Conservation (phyloP, 2,113 vertebrate species). For the Lagopus muta region DNA sequence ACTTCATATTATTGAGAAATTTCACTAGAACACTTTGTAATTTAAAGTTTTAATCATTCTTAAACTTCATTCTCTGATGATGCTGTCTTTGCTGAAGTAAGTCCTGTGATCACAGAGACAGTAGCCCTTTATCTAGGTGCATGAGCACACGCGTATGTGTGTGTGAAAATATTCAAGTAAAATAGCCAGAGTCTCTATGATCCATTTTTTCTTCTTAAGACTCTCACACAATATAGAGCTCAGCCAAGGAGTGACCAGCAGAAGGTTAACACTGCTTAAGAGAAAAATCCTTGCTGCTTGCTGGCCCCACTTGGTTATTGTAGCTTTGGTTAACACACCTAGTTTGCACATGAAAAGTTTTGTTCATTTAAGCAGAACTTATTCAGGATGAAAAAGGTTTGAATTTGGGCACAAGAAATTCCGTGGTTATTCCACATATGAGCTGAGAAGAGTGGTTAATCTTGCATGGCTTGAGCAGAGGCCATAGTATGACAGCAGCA, state of each 20-base stretch:
- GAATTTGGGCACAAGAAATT: background rate
- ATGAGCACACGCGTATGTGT: rapidly evolving
- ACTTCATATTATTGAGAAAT: background rate
- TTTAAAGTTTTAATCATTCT: background rate
- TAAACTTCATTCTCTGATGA: background rate
- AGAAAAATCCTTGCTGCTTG: background rate
- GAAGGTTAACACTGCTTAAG: background rate
- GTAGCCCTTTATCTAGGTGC: background rate
- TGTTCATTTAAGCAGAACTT: background rate
- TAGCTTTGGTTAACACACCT: background rate
- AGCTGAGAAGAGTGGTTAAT: background rate
- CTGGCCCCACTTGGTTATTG: background rate
- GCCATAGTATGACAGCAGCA: background rate
- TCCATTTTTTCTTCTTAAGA: background rate
- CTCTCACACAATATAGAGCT: background rate
- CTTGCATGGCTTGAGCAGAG: background rate
- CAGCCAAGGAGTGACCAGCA: background rate
- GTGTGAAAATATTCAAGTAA: background rate
- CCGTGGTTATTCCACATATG: background rate
- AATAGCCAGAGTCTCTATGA: background rate
- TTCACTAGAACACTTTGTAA: background rate
- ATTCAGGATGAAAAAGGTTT: background rate
- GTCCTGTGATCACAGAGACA: background rate
- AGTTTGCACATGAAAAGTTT: background rate
- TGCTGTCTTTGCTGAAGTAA: background rate